phyloP scores from a whole-genome alignment of 1,140 invertebrate genomes.

The Leptopilina clavipes region DNA sequence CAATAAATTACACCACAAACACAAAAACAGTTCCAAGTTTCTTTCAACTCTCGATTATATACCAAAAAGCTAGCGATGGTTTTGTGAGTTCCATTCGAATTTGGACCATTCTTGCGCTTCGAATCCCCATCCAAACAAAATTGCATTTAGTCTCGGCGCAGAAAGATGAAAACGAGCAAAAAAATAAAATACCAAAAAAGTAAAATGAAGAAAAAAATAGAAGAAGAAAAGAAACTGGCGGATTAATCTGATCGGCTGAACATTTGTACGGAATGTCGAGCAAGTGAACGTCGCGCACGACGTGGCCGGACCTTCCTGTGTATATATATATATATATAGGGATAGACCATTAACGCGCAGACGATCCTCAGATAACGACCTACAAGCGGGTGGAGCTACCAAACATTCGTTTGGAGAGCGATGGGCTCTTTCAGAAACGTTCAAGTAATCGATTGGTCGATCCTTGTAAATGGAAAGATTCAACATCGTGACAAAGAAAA shows the following conservation, averaged over 20 bases:
- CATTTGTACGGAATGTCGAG: slow-evolving; percentile 68
- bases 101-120: too few relatives aligned
- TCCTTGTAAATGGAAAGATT: slow-evolving; percentile 25
- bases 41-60: too few relatives aligned
- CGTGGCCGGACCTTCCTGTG: slow-evolving; percentile 36
- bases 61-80: too few relatives aligned
- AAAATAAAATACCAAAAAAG: neutral
- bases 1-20: too few relatives aligned
- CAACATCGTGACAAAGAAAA: slow-evolving; percentile 15
- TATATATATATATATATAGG: neutral
- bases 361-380: slow-evolving; percentile 61
- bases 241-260: slow-evolving; percentile 61
- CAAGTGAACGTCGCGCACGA: slow-evolving; percentile 48
- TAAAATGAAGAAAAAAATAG: neutral
- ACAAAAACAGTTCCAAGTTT: too few relatives aligned
- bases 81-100: too few relatives aligned
- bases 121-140: too few relatives aligned
- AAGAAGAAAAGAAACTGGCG: neutral
- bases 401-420: slow-evolving; percentile 44
- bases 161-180: too few relatives aligned
- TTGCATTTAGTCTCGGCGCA: too few relatives aligned
- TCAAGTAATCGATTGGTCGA: slow-evolving; percentile 21
- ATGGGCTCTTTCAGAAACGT: slow-evolving; percentile 27
- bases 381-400: slow-evolving; percentile 54
- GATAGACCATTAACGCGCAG: slow-evolving; percentile 61